Conservation (phyloP, 2,113 vertebrate species). For the Daboia siamensis region DNA sequence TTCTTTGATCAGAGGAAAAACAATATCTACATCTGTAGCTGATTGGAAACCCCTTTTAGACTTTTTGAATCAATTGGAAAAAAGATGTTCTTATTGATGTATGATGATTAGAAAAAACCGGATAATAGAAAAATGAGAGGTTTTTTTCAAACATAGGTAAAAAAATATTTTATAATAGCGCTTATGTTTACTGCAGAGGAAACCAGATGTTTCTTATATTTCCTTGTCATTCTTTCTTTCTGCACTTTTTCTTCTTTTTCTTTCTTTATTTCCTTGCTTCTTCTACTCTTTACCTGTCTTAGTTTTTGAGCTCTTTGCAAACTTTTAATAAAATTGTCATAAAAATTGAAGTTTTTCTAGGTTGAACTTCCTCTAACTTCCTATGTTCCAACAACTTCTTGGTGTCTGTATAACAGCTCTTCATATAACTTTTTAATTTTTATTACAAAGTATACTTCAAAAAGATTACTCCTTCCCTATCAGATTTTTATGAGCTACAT, state of each 20-base stretch:
- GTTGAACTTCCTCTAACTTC: not conserved
- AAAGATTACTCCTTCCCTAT: not conserved
- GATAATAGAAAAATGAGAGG: not conserved
- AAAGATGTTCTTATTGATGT: not conserved
- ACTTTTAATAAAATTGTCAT: not conserved
- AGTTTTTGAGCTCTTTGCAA: not conserved
- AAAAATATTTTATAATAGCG: not conserved
- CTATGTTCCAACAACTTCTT: not conserved
- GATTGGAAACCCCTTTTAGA: not conserved
- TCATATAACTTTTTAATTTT: not conserved
- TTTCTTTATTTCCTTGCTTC: not conserved
- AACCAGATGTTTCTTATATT: not conserved
- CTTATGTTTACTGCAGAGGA: not conserved
- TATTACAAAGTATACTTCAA: not conserved
- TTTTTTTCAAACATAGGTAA: not conserved
- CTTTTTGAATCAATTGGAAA: not conserved
- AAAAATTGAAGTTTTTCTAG: not conserved
- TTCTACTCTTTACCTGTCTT: not conserved
- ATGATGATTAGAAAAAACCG: not conserved
- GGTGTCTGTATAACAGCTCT: not conserved
- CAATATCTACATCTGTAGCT: not conserved
- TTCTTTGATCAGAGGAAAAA: not conserved
- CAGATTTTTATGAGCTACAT: not conserved
- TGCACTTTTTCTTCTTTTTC: not conserved
- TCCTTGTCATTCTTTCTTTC: not conserved